These are phyloP conservation scores for Pyrgilauda ruficollis DNA, from an alignment of 2,113 vertebrate genomes.

Conservation along the genomic window DNA sequence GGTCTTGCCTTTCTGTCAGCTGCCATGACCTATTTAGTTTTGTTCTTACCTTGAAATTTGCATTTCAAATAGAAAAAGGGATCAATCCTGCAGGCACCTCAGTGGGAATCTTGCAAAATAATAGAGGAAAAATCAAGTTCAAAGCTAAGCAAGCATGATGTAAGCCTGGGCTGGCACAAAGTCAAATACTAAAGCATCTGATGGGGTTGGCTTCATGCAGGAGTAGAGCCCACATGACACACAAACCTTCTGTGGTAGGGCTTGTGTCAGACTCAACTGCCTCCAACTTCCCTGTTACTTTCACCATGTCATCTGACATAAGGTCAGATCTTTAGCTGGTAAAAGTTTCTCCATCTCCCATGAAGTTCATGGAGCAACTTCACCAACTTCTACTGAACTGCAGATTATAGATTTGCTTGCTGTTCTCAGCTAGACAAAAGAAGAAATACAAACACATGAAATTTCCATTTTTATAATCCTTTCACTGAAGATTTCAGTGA, in stretches of 20 bases:
- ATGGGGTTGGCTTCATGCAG: background rate
- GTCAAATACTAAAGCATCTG: background rate
- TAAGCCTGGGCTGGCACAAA: background rate
- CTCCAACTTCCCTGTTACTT: background rate
- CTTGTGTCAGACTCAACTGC: background rate
- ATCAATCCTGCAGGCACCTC: background rate
- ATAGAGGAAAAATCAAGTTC: background rate
- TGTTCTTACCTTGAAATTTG: background rate
- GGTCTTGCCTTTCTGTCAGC: background rate
- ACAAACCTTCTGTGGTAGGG: background rate
- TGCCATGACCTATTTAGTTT: background rate
- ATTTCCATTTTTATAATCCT: background rate
- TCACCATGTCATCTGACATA: background rate
- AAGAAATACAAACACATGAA: background rate
- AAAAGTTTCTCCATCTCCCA: background rate
- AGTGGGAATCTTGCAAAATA: background rate
- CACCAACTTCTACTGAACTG: background rate
- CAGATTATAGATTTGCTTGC: background rate
- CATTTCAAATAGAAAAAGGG: background rate
- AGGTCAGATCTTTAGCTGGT: background rate
- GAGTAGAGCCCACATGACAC: background rate
- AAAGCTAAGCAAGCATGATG: background rate
- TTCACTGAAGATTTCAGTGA: background rate
- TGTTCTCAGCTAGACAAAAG: background rate
- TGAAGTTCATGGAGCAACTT: background rate